Base-by-base conservation (phyloP, 2,797 vertebrate species). In the Coregonus suidteri region DNA sequence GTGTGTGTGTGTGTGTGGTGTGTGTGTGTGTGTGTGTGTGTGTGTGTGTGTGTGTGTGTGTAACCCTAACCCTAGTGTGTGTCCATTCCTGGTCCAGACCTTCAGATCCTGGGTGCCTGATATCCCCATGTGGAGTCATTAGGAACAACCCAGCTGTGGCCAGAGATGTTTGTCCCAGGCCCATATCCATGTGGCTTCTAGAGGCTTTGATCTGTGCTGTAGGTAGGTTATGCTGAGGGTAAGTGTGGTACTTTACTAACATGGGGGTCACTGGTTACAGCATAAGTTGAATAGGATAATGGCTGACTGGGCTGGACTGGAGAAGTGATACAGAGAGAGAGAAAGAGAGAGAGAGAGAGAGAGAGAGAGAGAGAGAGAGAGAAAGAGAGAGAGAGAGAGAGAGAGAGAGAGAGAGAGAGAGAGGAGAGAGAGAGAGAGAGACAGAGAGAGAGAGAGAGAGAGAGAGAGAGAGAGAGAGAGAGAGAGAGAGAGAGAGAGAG, bases 121-220 rank as follows among this genome's bases (percentile, higher is more conserved):
- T 13, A 7, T 4, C 6, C 31, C 31, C 15, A 67, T 37, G 14
- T 35, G 14, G 30, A 34, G 65, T 16, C 1, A 67, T 67, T 34
- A 67, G 34, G 65, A 65, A 9, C 31, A 67, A 67, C 11, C 14
- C 31, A 67, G 4, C 65, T 25, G 13, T 35, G 65, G 14, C 30
- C 31, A 67, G 30, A 67, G 31, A 67, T 37, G 31, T 67, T 67
- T 35, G 65, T 67, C 14, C 31, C 34, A 2, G 31, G 31, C 25
- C 31, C 31, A 4, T 6, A 34, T 35, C 5, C 14, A 67, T 35
- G 31, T 9, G 59, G 59, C 4, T 34, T 34, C 13, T 37, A 30
- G 30, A 31, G 65, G 31, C 65, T 67, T 67, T 67, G 31, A 67
- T 67, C 65, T 67, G 14, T 34, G 14, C 65, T 13, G 65, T 67